Percentiles rank a stretch among this genome's conserved stretches.
Evolutionary conservation across 2,113 vertebrate genomes (phyloP).

Genomic region (Trachemys scripta): DNA sequence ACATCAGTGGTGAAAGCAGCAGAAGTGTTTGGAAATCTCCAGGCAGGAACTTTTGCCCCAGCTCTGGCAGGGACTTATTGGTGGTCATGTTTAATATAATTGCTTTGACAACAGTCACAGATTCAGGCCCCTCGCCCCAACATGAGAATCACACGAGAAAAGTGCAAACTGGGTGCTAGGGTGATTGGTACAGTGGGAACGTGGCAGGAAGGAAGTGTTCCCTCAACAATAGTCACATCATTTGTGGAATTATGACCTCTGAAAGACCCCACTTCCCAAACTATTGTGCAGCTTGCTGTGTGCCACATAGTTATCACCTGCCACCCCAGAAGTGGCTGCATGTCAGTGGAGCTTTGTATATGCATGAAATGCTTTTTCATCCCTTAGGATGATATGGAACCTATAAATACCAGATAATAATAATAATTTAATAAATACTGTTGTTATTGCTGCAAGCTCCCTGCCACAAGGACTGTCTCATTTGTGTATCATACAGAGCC

Average conservation of each 20-base stretch:
- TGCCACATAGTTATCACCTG: fast-evolving
- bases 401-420: not conserved
- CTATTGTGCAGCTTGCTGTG: fast-evolving
- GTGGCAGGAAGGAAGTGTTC: fast-evolving
- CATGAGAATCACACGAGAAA: fast-evolving
- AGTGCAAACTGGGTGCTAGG: not conserved
- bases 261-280: fast-evolving
- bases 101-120: not conserved
- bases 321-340: not conserved
- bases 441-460: not conserved
- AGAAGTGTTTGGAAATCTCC: not conserved
- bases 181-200: no score
- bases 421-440: not conserved
- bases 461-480: not conserved
- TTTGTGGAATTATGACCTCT: not conserved
- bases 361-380: fast-evolving
- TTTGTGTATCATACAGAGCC: not conserved
- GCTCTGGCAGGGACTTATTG: not conserved
- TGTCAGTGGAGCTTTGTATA: not conserved
- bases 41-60: not conserved
- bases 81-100: no score
- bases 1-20: fast-evolving
- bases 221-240: not conserved
- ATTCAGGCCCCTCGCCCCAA: not conserved
- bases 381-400: not conserved